phyloP scores from a whole-genome alignment of 2,797 vertebrate species.

The Bryconaethiops microstoma region DNA sequence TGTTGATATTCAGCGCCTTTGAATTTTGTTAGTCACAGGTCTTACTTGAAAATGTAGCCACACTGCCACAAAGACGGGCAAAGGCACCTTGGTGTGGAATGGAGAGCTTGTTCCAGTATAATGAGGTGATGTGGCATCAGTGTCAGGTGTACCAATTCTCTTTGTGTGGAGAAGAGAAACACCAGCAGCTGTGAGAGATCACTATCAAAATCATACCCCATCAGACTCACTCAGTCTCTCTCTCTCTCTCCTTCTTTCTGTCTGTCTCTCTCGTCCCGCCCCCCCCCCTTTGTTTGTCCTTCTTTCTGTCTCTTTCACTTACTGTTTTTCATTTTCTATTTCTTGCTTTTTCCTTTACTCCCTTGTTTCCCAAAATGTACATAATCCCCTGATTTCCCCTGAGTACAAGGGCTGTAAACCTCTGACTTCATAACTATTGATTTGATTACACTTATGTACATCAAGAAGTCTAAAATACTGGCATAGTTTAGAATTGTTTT shows the following conservation, averaged over 20 bases:
- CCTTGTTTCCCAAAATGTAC: background rate
- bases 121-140: conserved; percentile 49
- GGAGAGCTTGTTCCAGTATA: conserved; percentile 43
- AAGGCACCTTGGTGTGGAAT: conserved; percentile 40
- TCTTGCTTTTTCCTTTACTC: background rate
- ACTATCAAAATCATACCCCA: conserved; percentile 31
- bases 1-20: conserved; percentile 32
- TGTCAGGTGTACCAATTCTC: conserved; percentile 42
- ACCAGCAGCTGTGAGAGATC: conserved; percentile 41
- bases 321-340: background rate
- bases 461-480: too few species aligned
- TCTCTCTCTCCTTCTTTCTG: background rate
- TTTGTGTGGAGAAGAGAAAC: conserved; percentile 34
- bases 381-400: too few species aligned
- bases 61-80: background rate
- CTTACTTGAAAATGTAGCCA: conserved; percentile 24
- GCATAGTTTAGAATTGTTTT: too few species aligned
- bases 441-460: too few species aligned
- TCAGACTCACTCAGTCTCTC: conserved; percentile 1
- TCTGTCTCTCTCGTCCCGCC: background rate
- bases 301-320: too few species aligned
- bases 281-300: background rate
- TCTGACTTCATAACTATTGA: too few species aligned
- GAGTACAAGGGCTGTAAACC: too few species aligned
- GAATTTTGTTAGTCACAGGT: conserved; percentile 9